These are phyloP conservation scores for Gymnorhina tibicen DNA, from an alignment of 2,113 vertebrate genomes.

Conservation along the genomic window DNA sequence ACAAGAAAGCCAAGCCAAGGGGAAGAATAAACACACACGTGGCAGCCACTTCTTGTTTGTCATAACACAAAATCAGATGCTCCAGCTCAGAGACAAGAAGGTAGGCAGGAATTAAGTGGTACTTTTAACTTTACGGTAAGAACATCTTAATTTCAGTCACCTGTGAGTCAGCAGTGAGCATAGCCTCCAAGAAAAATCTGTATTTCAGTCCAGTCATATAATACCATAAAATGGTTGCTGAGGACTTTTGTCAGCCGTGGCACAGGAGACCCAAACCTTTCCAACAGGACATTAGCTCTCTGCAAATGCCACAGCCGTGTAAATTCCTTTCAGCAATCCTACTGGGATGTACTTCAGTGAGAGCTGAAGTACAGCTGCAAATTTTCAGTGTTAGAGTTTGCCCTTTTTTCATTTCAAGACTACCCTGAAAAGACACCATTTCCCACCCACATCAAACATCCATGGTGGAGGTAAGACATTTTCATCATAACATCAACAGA, in stretches of 20 bases:
- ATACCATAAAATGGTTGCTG: neutral
- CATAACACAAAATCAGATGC: neutral
- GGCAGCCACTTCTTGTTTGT: neutral
- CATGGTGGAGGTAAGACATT: neutral
- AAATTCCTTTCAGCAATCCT: neutral
- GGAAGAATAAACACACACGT: neutral
- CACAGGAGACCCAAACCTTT: neutral
- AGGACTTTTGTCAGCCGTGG: neutral
- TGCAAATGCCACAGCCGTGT: neutral
- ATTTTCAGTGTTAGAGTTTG: neutral
- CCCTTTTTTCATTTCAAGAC: neutral
- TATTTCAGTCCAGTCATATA: neutral
- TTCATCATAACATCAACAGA: neutral
- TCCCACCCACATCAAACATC: neutral
- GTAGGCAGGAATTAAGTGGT: neutral
- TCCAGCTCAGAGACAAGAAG: neutral
- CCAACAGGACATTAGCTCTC: neutral
- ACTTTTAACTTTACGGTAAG: constrained; percentile 9
- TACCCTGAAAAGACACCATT: neutral
- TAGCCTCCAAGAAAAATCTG: neutral
- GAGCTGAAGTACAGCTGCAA: neutral
- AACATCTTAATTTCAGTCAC: neutral
- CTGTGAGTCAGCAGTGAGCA: neutral
- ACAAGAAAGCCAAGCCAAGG: neutral
- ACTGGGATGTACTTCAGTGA: neutral